Conservation (phyloP, 2,888 invertebrate species). For the Diarsia rubi region DNA sequence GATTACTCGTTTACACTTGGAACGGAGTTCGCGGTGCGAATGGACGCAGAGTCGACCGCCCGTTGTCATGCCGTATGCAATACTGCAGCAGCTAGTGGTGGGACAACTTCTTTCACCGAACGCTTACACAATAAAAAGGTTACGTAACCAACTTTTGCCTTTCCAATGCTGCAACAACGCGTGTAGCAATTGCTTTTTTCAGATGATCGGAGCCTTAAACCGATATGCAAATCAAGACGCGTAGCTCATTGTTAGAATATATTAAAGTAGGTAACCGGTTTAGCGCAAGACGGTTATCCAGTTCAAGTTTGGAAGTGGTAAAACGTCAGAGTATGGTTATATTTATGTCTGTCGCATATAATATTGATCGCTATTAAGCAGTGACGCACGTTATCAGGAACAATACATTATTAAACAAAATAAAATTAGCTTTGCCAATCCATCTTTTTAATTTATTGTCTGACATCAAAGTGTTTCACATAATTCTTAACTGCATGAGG, state of each 20-base stretch:
- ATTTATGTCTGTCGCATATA: not conserved
- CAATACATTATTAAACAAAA: not conserved
- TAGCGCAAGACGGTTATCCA: constrained; percentile 32
- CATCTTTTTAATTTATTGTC: not conserved
- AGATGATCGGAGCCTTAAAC: constrained; percentile 65
- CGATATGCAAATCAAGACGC: constrained; percentile 49
- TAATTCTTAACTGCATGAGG: not conserved
- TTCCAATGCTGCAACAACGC: constrained; percentile 81
- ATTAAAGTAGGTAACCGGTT: constrained; percentile 58
- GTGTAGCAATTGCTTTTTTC: constrained; percentile 78
- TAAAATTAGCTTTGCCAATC: not conserved
- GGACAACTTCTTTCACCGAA: constrained; percentile 84
- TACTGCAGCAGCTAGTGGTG: constrained; percentile 78
- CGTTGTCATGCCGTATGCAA: constrained; percentile 80
- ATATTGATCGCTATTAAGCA: not conserved
- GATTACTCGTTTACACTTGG: constrained; percentile 54
- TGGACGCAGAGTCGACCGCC: constrained; percentile 74
- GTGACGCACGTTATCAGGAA: not conserved
- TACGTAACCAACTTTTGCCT: constrained; percentile 85
- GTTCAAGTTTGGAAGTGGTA: constrained; percentile 55
- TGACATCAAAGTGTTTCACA: constrained; percentile 5
- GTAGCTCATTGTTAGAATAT: constrained; percentile 37
- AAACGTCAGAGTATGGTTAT: not conserved
- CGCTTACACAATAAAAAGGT: constrained; percentile 84
- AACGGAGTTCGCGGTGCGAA: constrained; percentile 60